Evolutionary conservation across 2,113 vertebrate species (phyloP).

Genomic region (Phoenicopterus ruber): DNA sequence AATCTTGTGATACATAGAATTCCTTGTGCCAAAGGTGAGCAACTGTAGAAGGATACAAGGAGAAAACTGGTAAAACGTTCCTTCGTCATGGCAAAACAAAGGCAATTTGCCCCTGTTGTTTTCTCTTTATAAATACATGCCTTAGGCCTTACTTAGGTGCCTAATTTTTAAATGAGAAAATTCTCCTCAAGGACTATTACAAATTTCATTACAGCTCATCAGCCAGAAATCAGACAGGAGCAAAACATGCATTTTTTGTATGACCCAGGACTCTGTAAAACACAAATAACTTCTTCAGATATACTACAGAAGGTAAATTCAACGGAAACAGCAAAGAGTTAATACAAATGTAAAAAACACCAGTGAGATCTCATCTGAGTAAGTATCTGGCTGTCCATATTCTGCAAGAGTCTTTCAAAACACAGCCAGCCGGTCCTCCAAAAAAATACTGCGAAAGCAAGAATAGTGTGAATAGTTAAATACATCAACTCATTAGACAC

Average conservation of each 20-base stretch:
- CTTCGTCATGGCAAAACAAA: neutral
- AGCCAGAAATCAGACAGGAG: neutral
- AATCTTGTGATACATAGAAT: neutral
- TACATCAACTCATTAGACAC: neutral
- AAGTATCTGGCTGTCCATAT: neutral
- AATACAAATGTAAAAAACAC: neutral
- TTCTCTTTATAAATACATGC: neutral
- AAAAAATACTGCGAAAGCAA: neutral
- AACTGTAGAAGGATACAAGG: neutral
- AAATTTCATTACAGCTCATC: neutral
- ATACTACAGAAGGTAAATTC: neutral
- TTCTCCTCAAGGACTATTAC: neutral
- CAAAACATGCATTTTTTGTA: neutral
- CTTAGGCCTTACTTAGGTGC: neutral
- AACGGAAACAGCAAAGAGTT: neutral
- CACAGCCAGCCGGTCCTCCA: neutral
- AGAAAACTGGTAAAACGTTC: neutral
- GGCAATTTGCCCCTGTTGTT: neutral
- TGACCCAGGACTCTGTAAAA: neutral
- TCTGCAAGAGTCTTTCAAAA: neutral
- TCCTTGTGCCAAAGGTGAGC: constrained; percentile 58
- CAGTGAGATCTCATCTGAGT: neutral
- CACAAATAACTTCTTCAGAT: neutral
- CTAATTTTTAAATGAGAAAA: neutral
- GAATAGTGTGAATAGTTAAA: neutral